Evolutionary conservation across 2,888 invertebrate species (phyloP).

Genomic region (Drosophila maculinotata): DNA sequence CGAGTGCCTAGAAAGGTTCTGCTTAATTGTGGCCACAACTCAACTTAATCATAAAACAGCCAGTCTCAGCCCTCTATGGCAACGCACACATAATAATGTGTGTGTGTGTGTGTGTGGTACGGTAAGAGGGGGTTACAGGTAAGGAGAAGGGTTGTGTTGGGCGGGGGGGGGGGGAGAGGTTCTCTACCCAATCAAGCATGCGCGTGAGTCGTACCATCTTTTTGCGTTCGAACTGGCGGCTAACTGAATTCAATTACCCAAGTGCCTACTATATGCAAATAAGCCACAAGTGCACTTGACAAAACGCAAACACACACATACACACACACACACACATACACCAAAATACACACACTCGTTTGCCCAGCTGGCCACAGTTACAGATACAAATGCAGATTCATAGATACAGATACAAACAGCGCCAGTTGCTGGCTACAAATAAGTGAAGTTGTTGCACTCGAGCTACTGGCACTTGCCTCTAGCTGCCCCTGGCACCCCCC

Average conservation of each 20-base stretch:
- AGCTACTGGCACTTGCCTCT: slow-evolving; percentile 77
- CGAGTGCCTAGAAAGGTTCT: slow-evolving; percentile 78
- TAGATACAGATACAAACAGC: slow-evolving; percentile 49
- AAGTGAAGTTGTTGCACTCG: slow-evolving; percentile 81
- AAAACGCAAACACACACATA: slow-evolving; percentile 64
- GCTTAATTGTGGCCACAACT: slow-evolving; percentile 75
- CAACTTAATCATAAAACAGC: slow-evolving; percentile 73
- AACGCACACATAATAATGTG: slow-evolving; percentile 8
- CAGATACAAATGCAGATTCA: slow-evolving; percentile 51
- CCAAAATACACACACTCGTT: slow-evolving; percentile 9
- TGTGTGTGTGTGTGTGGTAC: neutral
- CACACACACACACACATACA: slow-evolving; percentile 4
- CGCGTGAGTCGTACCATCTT: slow-evolving; percentile 74
- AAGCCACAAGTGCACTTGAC: slow-evolving; percentile 81
- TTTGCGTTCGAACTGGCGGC: slow-evolving; percentile 61
- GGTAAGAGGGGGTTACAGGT: neutral
- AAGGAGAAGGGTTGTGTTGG: no score
- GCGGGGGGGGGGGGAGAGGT: neutral
- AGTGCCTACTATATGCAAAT: slow-evolving; percentile 82
- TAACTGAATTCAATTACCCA: slow-evolving; percentile 83
- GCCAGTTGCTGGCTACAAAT: slow-evolving; percentile 71
- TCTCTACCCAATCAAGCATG: slow-evolving; percentile 70
- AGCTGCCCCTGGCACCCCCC: slow-evolving; percentile 19
- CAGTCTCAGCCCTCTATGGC: slow-evolving; percentile 10
- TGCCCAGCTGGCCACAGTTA: slow-evolving; percentile 43